Evolutionary conservation across 1,140 invertebrate species (phyloP), one percentile per base, ranked within the genome.

Genomic region (Gryon sp.): DNA sequence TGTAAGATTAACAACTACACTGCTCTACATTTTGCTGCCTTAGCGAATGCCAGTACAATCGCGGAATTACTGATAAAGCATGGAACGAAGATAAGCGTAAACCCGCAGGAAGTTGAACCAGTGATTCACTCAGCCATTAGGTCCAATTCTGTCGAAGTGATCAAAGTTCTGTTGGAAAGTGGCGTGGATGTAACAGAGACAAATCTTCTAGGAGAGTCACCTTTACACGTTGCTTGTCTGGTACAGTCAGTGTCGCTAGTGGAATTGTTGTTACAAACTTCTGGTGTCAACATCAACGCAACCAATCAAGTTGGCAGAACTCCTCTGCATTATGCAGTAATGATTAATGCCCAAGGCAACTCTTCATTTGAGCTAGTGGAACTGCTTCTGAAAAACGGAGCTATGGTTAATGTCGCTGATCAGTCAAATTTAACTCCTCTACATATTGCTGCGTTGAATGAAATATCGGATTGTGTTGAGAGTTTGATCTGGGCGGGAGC

Each of bases 371-470:
- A 91, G 55, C 86, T 91, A 1, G 90, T 91, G 2, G 90, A 91
- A 20, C 81, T 90, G 63, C 72, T 92, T 4, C 78, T 92, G 9
- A 90, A 90, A 63, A 88, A 90, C 77, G 90, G 90, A 14, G 90
- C 89, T 0, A 73, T 87, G 38, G 87, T 90, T 2, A 92, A 92
- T 63, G 89, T 90, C 7, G 90, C 90, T 30, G 93, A 94, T 75
- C 90, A 91, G 48, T 91, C 92, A 28, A 93, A 92, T 1, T 93
- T 93, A 68, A 93, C 93, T 1, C 91, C 93, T 0, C 82, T 94
- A 9, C 93, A 94, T 82, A 87, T 94, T 9, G 92, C 92, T 12
- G 92, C 93, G 6, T 83, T 92, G 26, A 92, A 92, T 74, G 90
- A 92, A 52, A 85, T 91, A 18, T 91, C 91, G 0, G 89, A 89